Conservation (phyloP, 1,140 invertebrate species). For the Drosophila kepulauana region DNA sequence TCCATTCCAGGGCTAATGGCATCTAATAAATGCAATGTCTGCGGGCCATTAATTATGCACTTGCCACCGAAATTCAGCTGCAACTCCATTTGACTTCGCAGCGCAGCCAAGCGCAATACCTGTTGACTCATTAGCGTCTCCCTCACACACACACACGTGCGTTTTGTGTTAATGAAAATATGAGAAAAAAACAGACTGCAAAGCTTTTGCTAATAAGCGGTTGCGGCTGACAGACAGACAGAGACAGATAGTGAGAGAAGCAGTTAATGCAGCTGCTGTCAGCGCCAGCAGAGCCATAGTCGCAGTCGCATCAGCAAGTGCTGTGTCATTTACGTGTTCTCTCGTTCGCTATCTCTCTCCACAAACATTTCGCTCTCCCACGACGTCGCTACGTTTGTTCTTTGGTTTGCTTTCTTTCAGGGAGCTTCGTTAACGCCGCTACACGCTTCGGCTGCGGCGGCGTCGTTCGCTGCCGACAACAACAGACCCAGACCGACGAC, state of each 20-base stretch:
- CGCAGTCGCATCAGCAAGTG: constrained; percentile 40
- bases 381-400: constrained; percentile 24
- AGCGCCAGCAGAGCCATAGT: constrained; percentile 7
- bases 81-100: constrained; percentile 14
- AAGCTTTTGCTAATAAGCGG: constrained; percentile 76
- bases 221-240: constrained; percentile 37
- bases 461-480: constrained; percentile 37
- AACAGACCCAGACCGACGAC: constrained; percentile 53
- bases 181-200: constrained; percentile 8
- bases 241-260: no score
- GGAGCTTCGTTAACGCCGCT: constrained; percentile 65
- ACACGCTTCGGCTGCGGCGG: constrained; percentile 65
- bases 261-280: not conserved
- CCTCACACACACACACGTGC: constrained; percentile 23
- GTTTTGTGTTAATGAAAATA: constrained; percentile 61
- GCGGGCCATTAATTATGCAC: constrained; percentile 58
- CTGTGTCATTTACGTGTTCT: constrained; percentile 63
- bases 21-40: constrained; percentile 62
- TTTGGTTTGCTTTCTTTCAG: constrained; percentile 59
- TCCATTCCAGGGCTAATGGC: constrained; percentile 50
- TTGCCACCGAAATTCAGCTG: constrained; percentile 11
- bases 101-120: constrained; percentile 71
- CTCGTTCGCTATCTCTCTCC: constrained; percentile 5
- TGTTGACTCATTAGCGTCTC: constrained; percentile 70
- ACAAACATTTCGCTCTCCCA: constrained; percentile 32